Evolutionary conservation across 1,140 invertebrate genomes (phyloP), one percentile per base, ranked within the genome.

Genomic region (Lepeophtheirus salmonis): DNA sequence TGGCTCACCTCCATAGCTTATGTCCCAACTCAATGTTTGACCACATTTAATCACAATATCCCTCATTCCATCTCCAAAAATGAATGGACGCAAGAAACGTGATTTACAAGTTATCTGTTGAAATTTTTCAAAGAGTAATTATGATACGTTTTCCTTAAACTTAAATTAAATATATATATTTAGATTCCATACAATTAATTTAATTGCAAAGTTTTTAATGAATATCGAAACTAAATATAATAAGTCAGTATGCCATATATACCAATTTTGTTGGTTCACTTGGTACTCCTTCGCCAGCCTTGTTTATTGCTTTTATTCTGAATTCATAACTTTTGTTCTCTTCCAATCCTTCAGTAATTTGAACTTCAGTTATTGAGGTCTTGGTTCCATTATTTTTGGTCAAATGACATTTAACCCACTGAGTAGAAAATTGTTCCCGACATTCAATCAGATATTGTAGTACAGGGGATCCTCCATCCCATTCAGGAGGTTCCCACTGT

Each of bases 301-400:
- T 91, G 73, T 97, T 97, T 54, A 95, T 81, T 56, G 95, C 95
- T 64, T 86, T 80, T 48, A 98, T 83, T 64, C 57, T 53, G 21
- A 97, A 98, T 74, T 97, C 90, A 67, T 98, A 98, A 63, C 89
- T 86, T 56, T 82, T 80, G 18, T 89, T 89, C 77, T 97, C 92
- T 58, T 76, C 69, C 1, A 81, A 76, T 13, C 80, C 75, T 66
- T 89, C 83, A 2, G 83, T 85, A 18, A 81, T 76, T 41, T 90
- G 80, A 67, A 84, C 81, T 67, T 85, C 82, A 25, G 83, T 84
- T 2, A 24, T 16, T 2, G n/a, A 16, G 17, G 20, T 24, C 20
- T 3, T 53, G 1, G 30, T 18, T 3, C 4, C 57, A 55, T 16
- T 10, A 24, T 10, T 12, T 4, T 23, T 14, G 12, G 53, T 55